Percentiles rank a stretch among this genome's conserved stretches.
Conservation (phyloP, 2,888 invertebrate species). For the Myopa tessellatipennis region DNA sequence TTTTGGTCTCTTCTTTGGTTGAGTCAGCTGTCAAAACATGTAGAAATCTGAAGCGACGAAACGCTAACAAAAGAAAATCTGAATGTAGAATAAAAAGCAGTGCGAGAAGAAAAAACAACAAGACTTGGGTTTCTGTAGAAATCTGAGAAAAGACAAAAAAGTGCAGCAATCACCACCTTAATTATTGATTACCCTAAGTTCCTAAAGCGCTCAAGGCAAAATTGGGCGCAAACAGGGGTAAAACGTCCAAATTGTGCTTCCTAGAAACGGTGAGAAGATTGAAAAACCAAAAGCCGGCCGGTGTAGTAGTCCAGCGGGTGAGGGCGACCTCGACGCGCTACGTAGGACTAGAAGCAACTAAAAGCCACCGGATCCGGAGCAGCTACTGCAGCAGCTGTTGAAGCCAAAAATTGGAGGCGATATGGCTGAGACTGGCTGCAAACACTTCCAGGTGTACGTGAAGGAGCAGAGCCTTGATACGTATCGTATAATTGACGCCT, state of each 20-base stretch:
- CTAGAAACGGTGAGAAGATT: slow-evolving; percentile 38
- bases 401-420: slow-evolving; percentile 39
- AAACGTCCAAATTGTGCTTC: slow-evolving; percentile 26
- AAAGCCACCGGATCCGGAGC: slow-evolving; percentile 15
- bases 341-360: slow-evolving; percentile 22
- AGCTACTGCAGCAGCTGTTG: slow-evolving; percentile 37
- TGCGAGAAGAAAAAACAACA: slow-evolving; percentile 34
- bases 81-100: slow-evolving; percentile 10
- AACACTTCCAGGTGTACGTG: slow-evolving; percentile 65
- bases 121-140: slow-evolving; percentile 23
- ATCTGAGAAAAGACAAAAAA: slow-evolving; percentile 34
- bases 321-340: slow-evolving; percentile 30
- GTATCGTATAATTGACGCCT: slow-evolving; percentile 80
- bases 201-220: slow-evolving; percentile 35
- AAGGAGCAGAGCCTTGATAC: slow-evolving; percentile 68
- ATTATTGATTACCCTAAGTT: slow-evolving; percentile 37
- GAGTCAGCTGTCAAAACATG: slow-evolving; percentile 28
- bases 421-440: slow-evolving; percentile 65
- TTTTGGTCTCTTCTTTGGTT: no score
- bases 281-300: slow-evolving; percentile 37
- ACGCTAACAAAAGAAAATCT: not conserved
- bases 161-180: slow-evolving; percentile 31
- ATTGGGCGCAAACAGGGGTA: slow-evolving; percentile 30
- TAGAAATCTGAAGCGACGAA: not conserved
- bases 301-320: slow-evolving; percentile 34